Evolutionary conservation across 2,113 vertebrate species (phyloP), one percentile per base, ranked within the genome.

Genomic region (Rhinogobius similis): DNA sequence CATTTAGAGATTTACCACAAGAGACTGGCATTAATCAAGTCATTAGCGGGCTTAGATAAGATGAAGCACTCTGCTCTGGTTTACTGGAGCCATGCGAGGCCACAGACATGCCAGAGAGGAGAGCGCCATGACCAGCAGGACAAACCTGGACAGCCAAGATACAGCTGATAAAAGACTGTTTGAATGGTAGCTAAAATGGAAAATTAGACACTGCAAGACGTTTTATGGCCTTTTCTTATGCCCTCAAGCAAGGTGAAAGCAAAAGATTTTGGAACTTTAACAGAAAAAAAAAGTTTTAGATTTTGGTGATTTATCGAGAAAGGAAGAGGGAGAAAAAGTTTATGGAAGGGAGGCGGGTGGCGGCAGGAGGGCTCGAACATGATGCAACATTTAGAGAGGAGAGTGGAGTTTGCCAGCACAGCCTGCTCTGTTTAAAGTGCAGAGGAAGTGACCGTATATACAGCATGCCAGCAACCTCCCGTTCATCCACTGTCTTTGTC

Each of bases 351-450:
- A 84, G 76, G 88, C 72, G 89, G 83, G 90, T 88, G 84, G 89
- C 89, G 92, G 94, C 89, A 93, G 94, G 95, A 95, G 93, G 94
- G 92, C 92, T 95, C 93, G 96, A 95, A 96, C 94, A 94, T 98
- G 96, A 98, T 97, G 95, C 96, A 97, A 97, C 96, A 97, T 98
- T 98, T 98, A 96, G 96, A 98, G 95, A 88, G 63, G 82, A 87
- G 94, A 95, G 93, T 91, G 92, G 92, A 93, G 93, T 86, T 94
- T 97, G 96, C 97, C 97, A 98, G 96, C 94, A 97, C 96, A 98
- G 96, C 95, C 96, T 97, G 97, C 94, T 95, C 95, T 97, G 95
- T 98, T 97, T 97, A 98, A 98, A 98, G 95, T 97, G 95, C 96
- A 96, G 94, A 98, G 96, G 98, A 98, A 99, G 95, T 96, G 95